Base-by-base conservation (phyloP, 1,140 invertebrate genomes). In the Cryptotermes secundus region DNA sequence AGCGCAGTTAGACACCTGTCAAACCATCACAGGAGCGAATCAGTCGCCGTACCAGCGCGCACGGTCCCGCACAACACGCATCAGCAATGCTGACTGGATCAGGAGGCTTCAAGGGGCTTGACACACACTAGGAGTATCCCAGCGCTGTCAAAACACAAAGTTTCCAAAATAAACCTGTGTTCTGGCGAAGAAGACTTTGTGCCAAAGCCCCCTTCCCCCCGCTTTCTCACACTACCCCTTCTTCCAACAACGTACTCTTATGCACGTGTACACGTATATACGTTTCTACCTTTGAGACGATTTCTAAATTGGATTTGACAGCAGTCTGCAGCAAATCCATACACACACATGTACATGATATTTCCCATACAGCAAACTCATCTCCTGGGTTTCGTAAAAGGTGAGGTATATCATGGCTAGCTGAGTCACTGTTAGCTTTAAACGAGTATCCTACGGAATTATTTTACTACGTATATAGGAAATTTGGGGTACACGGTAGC, bases 111-210 rank as follows among this genome's bases (percentile, higher is more conserved):
- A 72, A 72, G 59, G n/a, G 26, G 59, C 31, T 72, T 72, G 59
- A 72, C 59, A 72, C n/a, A 72, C 6, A 72, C 12, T 59, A 22
- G 53, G n/a, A 26, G 59, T n/a, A 26, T n/a, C 59, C 31, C 26
- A 72, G 14, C 59, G 59, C 59, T n/a, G 59, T 72, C 59, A 72
- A 72, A 72, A 72, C 59, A 72, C 59, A 0, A 6, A 72, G n/a
- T 72, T 72, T 72, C n/a, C 59, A 72, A 72, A 72, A 72, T 72
- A 72, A 72, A 72, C n/a, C 59, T 6, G n/a, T 31, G 59, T n/a
- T 72, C n/a, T 12, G 4, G 31, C 26, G 26, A 72, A 72, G 59
- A 72, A 1, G 12, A 72, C 59, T 72, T 72, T 72, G 59, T 72
- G 59, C 59, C 59, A 72, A 72, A 6, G 4, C 2, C 59, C 53